Base-by-base conservation (phyloP, 2,797 vertebrate genomes). In the Sphenodon punctatus region DNA sequence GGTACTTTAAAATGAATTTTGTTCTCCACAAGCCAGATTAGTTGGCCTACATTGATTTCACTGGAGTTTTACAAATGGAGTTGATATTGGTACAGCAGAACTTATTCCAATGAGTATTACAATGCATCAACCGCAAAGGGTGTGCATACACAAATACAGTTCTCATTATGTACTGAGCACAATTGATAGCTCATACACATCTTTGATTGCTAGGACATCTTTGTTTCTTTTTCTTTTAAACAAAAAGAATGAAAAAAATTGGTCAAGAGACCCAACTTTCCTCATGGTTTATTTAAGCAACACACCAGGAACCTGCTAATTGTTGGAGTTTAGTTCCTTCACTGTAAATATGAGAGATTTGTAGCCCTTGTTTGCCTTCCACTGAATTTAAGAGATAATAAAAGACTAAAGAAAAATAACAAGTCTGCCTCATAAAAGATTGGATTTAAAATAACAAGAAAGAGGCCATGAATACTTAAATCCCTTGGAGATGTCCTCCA, bases 371-470 rank as follows among this genome's bases (percentile, higher is more conserved):
- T 80, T 70, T 75, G 71, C 61, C 27, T 85, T 74, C 64, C 45
- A 59, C 39, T 78, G 60, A 79, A n/a, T 86, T 88, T 86, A 87
- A 90, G 56, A 88, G 84, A 90, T 69, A 85, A 84, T 68, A 91
- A 91, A 80, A 15, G 17, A 66, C 64, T 89, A 80, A 76, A 87
- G 88, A 94, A 89, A 84, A 77, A 68, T 89, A 85, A 89, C 73
- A 25, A 60, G 77, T 89, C 93, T 88, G 30, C 23, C 30, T 88
- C 66, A 79, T 86, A 63, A 93, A 89, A 68, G 49, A 80, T 88
- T 75, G 41, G 38, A 2, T 0, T 81, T 90, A 90, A 81, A 88
- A 89, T 76, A 91, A 80, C 89, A 89, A 93, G 82, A 80, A 90
- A 25, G 61, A 75, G 49, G 75, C 41, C 55, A 38, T 94, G 83